These are phyloP conservation scores for Nymphalis io DNA, from an alignment of 1,140 invertebrate genomes.

Conservation along the genomic window DNA sequence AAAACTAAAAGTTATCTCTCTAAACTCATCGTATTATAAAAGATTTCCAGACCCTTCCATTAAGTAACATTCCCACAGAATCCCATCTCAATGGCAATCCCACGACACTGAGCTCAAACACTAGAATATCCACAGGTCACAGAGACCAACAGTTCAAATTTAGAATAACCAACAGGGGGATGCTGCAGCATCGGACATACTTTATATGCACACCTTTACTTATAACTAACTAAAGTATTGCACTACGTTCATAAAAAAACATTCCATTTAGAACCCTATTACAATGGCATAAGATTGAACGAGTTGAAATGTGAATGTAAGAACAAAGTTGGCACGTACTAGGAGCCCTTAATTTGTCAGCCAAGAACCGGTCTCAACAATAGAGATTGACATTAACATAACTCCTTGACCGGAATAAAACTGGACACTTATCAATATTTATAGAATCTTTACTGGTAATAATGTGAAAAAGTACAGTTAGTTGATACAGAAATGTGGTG, in stretches of 20 bases:
- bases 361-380: constrained; percentile 69
- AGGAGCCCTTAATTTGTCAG: constrained; percentile 70
- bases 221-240: constrained; percentile 43
- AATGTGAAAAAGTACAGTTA: constrained; percentile 50
- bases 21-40: constrained; percentile 9
- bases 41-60: constrained; percentile 20
- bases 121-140: constrained; percentile 71
- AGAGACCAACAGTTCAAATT: constrained; percentile 69
- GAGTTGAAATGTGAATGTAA: constrained; percentile 6
- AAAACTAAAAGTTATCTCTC: background rate
- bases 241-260: constrained; percentile 21
- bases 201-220: constrained; percentile 76
- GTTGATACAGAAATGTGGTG: constrained; percentile 58
- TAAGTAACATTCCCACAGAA: constrained; percentile 64
- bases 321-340: constrained; percentile 40
- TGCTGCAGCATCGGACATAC: constrained; percentile 69
- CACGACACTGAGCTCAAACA: constrained; percentile 65
- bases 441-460: constrained; percentile 55
- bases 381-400: constrained; percentile 71
- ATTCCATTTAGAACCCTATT: constrained; percentile 44
- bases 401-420: constrained; percentile 75
- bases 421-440: constrained; percentile 76
- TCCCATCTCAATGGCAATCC: constrained; percentile 54
- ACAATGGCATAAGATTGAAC: constrained; percentile 4
- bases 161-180: constrained; percentile 61